Conservation (phyloP, 2,113 vertebrate species). For the Melanotaenia duboulayi region DNA sequence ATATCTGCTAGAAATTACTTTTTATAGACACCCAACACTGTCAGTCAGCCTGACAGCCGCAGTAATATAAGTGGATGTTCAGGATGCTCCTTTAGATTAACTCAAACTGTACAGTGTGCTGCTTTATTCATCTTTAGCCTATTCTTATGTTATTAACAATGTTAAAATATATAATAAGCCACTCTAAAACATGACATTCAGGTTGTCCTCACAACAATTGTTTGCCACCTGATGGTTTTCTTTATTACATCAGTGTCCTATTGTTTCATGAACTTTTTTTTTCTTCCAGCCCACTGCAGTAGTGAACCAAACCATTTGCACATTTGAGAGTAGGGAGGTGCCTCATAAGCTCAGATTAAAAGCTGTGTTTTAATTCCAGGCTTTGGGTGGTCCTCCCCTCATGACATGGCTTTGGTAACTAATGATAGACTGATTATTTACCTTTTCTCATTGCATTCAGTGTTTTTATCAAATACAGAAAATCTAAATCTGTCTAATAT, state of each 20-base stretch:
- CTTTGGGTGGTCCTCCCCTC: conserved; percentile 12
- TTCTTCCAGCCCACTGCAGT: neutral
- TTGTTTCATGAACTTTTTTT: neutral
- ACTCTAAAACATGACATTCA: neutral
- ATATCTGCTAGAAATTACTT: too few relatives aligned
- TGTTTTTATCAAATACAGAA: neutral
- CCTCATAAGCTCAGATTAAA: neutral
- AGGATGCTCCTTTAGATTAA: too few relatives aligned
- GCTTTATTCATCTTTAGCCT: too few relatives aligned
- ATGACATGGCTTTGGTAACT: neutral
- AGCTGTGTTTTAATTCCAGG: conserved; percentile 2
- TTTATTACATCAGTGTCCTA: neutral
- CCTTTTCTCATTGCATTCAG: neutral
- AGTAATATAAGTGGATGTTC: too few relatives aligned
- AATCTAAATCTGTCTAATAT: too few relatives aligned
- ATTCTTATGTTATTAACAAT: neutral
- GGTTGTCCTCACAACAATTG: neutral
- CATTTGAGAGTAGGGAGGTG: conserved; percentile 4
- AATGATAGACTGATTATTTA: neutral
- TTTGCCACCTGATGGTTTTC: neutral
- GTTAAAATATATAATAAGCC: neutral
- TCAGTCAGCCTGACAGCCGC: too few relatives aligned
- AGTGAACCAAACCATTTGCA: conserved; percentile 1
- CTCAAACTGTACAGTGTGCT: too few relatives aligned
- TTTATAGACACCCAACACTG: too few relatives aligned